Conservation (phyloP, 2,888 invertebrate genomes). For the Neoitamus cyanurus region DNA sequence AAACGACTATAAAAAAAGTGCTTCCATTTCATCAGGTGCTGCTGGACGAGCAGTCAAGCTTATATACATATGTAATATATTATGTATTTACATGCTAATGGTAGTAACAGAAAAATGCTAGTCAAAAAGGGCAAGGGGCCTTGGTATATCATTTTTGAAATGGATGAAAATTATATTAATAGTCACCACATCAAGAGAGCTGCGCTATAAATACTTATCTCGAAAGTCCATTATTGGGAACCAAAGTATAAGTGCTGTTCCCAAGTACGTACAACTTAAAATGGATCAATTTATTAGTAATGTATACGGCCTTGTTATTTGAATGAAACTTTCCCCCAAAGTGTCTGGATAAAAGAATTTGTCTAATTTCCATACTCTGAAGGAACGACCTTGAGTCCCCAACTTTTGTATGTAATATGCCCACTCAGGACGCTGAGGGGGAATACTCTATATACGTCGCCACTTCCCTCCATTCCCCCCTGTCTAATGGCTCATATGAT, state of each 20-base stretch:
- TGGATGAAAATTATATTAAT: too few species aligned
- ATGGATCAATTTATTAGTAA: background rate
- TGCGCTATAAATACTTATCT: too few species aligned
- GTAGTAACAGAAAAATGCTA: too few species aligned
- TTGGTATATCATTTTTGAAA: too few species aligned
- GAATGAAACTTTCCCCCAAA: background rate
- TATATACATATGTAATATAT: too few species aligned
- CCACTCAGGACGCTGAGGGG: background rate
- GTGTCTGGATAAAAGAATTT: background rate
- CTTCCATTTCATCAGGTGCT: too few species aligned
- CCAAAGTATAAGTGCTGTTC: background rate
- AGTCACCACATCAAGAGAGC: too few species aligned
- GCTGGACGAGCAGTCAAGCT: too few species aligned
- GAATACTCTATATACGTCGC: background rate
- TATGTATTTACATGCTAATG: too few species aligned
- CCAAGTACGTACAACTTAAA: background rate
- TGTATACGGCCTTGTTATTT: background rate
- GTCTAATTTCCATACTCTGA: background rate
- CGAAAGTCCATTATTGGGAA: background rate
- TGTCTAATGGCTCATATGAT: conserved; percentile 28
- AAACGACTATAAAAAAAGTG: too few species aligned
- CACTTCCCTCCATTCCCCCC: background rate
- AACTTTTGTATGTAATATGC: conserved; percentile 12
- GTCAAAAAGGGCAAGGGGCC: too few species aligned
- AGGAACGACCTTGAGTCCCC: background rate